A percentile compares a stretch with the other conserved stretches of the same genome.
These are phyloP conservation scores for Aulostomus chinensis DNA, from an alignment of 2,797 vertebrate genomes.

Conservation along the genomic window DNA sequence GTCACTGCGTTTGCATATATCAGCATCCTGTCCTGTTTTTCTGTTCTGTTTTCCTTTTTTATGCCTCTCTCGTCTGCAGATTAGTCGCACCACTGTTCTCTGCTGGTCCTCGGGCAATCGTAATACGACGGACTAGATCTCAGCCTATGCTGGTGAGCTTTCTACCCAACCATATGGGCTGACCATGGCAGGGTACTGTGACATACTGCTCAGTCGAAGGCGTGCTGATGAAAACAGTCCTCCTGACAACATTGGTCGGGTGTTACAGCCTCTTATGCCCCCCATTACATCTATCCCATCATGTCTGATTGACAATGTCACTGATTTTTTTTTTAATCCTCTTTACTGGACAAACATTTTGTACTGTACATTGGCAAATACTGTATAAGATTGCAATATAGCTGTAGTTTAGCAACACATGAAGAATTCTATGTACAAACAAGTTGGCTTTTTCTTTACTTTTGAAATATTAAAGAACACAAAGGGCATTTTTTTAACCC, in stretches of 20 bases:
- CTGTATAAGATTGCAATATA: constrained; percentile 89
- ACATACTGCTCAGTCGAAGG: constrained; percentile 50
- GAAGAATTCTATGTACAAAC: constrained; percentile 98
- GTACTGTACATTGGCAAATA: constrained; percentile 81
- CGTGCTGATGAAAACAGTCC: constrained; percentile 66
- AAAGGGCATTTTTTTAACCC: constrained; percentile 69
- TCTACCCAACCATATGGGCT: constrained; percentile 41
- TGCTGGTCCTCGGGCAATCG: constrained; percentile 67
- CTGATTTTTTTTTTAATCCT: constrained; percentile 74
- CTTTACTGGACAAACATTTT: constrained; percentile 71
- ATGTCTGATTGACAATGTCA: constrained; percentile 62
- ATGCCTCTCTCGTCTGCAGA: constrained; percentile 49
- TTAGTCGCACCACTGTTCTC: constrained; percentile 63
- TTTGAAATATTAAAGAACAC: constrained; percentile 84
- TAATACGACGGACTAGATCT: constrained; percentile 48
- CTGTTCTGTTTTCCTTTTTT: constrained; percentile 12
- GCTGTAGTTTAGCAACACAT: constrained; percentile 90
- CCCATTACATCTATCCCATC: constrained; percentile 51
- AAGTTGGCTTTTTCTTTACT: constrained; percentile 82
- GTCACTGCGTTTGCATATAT: constrained; percentile 85
- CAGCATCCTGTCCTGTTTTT: constrained; percentile 74
- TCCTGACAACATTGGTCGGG: constrained; percentile 51
- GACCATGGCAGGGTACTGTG: constrained; percentile 55
- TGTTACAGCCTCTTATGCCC: constrained; percentile 47
- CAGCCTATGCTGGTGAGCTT: constrained; percentile 60